A percentile compares a stretch with the other conserved stretches of the same genome.
Conservation (phyloP, 35 echinoderm and acorn worm species). For the Apostichopus japonicus region DNA sequence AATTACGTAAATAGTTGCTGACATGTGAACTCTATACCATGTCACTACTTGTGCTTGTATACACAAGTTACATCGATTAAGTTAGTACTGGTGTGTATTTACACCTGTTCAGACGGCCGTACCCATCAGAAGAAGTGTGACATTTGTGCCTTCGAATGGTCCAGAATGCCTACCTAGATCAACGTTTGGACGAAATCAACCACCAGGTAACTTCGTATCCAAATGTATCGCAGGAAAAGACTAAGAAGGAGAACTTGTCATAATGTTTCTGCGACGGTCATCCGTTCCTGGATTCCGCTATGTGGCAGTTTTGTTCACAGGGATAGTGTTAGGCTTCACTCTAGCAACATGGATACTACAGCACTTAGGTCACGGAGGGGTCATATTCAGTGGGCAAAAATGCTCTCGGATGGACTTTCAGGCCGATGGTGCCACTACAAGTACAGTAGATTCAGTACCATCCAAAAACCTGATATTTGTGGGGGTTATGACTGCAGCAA, state of each 20-base stretch:
- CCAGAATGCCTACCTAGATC: neutral
- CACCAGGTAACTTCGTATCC: slow-evolving; percentile 36
- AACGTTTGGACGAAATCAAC: slow-evolving; percentile 22
- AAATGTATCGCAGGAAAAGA: slow-evolving; percentile 54
- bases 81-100: neutral
- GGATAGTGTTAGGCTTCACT: slow-evolving; percentile 76
- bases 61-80: too few relatives aligned
- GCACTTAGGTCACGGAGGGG: slow-evolving; percentile 32
- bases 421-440: slow-evolving; percentile 6
- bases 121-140: neutral
- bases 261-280: slow-evolving; percentile 56
- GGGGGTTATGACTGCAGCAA: slow-evolving; percentile 95
- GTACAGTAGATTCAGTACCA: slow-evolving; percentile 22
- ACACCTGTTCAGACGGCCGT: neutral
- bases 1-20: neutral
- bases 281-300: slow-evolving; percentile 56
- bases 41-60: neutral
- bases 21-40: neutral
- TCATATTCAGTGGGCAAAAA: slow-evolving; percentile 26
- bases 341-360: slow-evolving; percentile 84
- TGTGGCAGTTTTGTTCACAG: slow-evolving; percentile 62
- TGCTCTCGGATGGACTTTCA: neutral
- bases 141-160: neutral
- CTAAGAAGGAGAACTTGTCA: slow-evolving; percentile 37
- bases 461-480: slow-evolving; percentile 91